These are phyloP conservation scores for Mellivora capensis DNA, from an alignment of 2,113 vertebrate species.

Conservation along the genomic window DNA sequence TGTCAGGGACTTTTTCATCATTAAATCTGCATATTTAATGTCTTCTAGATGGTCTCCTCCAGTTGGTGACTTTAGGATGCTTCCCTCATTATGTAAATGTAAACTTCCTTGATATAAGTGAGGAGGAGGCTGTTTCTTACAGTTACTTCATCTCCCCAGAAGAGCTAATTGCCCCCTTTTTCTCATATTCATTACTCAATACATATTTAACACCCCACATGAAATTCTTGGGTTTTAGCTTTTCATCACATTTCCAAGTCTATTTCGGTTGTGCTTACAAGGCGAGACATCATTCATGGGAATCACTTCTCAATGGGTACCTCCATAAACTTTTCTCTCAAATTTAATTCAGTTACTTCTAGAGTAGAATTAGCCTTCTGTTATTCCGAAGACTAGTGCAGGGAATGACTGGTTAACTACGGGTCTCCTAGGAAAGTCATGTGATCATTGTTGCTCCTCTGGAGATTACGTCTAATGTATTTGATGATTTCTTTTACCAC, in stretches of 20 bases:
- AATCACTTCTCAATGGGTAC: neutral
- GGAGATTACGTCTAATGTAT: neutral
- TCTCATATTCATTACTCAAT: neutral
- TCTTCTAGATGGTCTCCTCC: neutral
- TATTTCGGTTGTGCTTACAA: neutral
- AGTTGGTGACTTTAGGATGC: neutral
- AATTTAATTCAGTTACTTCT: neutral
- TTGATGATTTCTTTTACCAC: neutral
- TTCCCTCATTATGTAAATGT: neutral
- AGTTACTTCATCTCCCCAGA: neutral
- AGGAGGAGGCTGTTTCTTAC: neutral
- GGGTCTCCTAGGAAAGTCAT: neutral
- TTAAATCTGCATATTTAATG: neutral
- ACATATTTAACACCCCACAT: neutral
- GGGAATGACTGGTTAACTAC: neutral
- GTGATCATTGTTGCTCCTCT: neutral
- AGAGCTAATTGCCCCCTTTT: neutral
- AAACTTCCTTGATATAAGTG: fast-evolving
- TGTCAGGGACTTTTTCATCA: neutral
- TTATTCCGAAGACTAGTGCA: neutral
- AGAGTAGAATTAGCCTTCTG: neutral
- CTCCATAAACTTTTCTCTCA: neutral
- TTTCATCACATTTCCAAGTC: neutral
- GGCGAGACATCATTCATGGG: neutral
- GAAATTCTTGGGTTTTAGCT: neutral